Evolutionary conservation across 2,113 vertebrate genomes (phyloP).

Genomic region (Rhinichthys klamathensis): DNA sequence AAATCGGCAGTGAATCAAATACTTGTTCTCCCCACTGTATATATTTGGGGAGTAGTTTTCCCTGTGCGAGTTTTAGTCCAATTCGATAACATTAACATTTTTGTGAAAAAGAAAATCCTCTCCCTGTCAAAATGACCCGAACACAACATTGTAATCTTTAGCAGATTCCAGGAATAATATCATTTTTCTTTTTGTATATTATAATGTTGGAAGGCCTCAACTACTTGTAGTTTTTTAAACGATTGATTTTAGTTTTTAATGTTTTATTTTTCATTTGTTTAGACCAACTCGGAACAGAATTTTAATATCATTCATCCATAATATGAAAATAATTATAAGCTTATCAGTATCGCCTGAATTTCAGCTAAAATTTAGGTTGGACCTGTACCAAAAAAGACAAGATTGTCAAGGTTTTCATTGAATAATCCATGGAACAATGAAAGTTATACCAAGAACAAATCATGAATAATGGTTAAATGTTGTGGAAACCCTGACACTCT

Average conservation of each 20-base stretch:
- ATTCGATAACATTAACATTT: too few relatives aligned
- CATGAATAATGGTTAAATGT: background rate
- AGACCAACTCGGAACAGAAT: background rate
- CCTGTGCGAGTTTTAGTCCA: too few relatives aligned
- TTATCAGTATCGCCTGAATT: background rate
- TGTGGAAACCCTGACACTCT: background rate
- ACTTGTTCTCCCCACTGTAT: too few relatives aligned
- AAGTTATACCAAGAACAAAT: too few relatives aligned
- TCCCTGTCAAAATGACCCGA: too few relatives aligned
- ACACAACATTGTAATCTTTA: background rate
- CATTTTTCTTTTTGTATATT: too few relatives aligned
- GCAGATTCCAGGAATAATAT: background rate
- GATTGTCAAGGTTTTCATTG: background rate
- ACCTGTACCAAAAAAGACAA: background rate
- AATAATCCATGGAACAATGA: background rate
- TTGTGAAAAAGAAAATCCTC: too few relatives aligned
- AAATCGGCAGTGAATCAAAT: too few relatives aligned
- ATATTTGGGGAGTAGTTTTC: too few relatives aligned
- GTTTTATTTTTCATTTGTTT: background rate
- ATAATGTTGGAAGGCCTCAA: too few relatives aligned
- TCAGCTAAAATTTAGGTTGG: too few relatives aligned
- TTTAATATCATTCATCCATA: background rate
- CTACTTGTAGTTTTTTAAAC: background rate
- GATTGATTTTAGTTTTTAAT: background rate
- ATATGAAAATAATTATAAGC: background rate